phyloP scores from a whole-genome alignment of 53 echinoderm and acorn worm genomes.

The Holothuria scabra region DNA sequence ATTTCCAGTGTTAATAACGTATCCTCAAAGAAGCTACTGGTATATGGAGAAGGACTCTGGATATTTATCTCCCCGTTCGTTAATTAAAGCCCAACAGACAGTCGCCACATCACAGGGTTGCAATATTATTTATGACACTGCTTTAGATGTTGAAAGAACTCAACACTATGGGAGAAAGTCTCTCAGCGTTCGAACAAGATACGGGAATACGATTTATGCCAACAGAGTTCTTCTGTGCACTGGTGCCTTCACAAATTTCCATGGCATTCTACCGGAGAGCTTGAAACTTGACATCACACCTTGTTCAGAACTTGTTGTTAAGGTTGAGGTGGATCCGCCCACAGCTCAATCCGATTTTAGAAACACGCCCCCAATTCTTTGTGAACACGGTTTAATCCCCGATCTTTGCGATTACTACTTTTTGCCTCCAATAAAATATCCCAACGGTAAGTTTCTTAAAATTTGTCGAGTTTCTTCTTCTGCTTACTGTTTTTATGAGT shows the following conservation, averaged over 20 bases:
- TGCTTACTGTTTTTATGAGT: too few species aligned
- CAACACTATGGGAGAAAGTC: too few species aligned
- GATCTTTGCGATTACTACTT: constrained; percentile 38
- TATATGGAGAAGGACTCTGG: constrained; percentile 12
- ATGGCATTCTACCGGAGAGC: constrained; percentile 41
- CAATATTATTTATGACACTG: constrained; percentile 39
- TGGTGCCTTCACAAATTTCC: constrained; percentile 58
- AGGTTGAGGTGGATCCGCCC: constrained; percentile 48
- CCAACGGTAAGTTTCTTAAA: constrained; percentile 20
- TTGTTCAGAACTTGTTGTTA: constrained; percentile 50
- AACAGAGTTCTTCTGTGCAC: constrained; percentile 53
- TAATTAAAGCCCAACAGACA: constrained; percentile 46
- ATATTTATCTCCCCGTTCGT: constrained; percentile 40
- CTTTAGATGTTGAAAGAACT: background rate
- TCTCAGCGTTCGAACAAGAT: constrained; percentile 4
- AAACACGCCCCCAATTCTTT: constrained; percentile 7
- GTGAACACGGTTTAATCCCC: background rate
- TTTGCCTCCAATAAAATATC: constrained; percentile 36
- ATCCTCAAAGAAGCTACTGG: background rate
- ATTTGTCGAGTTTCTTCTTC: background rate
- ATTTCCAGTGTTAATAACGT: background rate
- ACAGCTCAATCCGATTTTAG: constrained; percentile 8
- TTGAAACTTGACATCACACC: constrained; percentile 53
- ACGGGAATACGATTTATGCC: constrained; percentile 30
- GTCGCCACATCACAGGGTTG: constrained; percentile 50